phyloP scores from a whole-genome alignment of 92 coral and sea anemone genomes.

The Nematostella vectensis region DNA sequence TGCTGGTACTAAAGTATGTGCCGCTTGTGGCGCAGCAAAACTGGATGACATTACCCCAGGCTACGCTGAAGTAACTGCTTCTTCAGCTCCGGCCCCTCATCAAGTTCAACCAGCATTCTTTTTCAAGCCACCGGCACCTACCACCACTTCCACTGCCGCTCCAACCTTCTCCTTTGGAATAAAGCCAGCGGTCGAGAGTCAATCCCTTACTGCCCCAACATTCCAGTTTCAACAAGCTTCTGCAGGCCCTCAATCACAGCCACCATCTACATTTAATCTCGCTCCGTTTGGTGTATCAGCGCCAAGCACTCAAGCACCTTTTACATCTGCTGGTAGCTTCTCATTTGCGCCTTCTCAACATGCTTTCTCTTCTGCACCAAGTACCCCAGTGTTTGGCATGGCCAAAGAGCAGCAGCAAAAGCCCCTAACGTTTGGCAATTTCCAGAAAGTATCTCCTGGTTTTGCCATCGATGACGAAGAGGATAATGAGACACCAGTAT shows the following conservation, averaged over 20 bases:
- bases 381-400: constrained; percentile 9
- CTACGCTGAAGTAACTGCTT: constrained; percentile 1
- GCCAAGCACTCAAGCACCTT: too few species aligned
- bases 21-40: constrained; percentile 57
- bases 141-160: too few species aligned
- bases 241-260: too few species aligned
- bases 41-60: too few species aligned
- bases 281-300: constrained; percentile 4
- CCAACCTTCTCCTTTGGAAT: too few species aligned
- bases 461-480: constrained; percentile 34
- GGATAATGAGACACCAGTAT: neutral
- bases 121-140: too few species aligned
- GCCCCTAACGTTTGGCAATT: constrained; percentile 50
- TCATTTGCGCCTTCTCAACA: too few species aligned
- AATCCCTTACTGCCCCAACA: too few species aligned
- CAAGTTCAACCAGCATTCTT: too few species aligned
- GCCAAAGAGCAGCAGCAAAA: constrained; percentile 4
- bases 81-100: neutral
- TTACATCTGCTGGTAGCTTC: too few species aligned
- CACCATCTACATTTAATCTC: neutral
- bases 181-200: too few species aligned
- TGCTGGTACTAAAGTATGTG: constrained; percentile 29
- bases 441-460: constrained; percentile 33
- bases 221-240: too few species aligned
- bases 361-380: neutral